Conservation (phyloP, 2,888 invertebrate species). For the Osedax frankpressi region DNA sequence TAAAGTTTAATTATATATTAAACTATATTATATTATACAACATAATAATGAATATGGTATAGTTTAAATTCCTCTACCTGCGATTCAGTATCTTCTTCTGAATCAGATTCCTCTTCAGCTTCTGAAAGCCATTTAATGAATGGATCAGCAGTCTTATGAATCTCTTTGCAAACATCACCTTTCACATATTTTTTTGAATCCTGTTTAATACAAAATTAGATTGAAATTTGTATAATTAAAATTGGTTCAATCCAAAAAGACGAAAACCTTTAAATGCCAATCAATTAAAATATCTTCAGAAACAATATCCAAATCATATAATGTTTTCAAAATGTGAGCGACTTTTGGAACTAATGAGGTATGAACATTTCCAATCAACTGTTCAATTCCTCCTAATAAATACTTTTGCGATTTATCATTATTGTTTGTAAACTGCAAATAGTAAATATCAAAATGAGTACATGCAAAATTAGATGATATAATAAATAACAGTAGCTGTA, state of each 20-base stretch:
- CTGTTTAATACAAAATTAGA: constrained; percentile 29
- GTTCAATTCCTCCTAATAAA: constrained; percentile 84
- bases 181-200: constrained; percentile 73
- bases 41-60: too few relatives aligned
- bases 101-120: constrained; percentile 79
- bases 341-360: constrained; percentile 69
- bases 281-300: constrained; percentile 85
- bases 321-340: constrained; percentile 70
- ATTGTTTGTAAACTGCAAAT: constrained; percentile 43
- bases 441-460: background rate
- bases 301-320: constrained; percentile 87
- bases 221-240: too few relatives aligned
- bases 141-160: constrained; percentile 77
- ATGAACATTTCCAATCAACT: constrained; percentile 67
- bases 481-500: constrained; percentile 16
- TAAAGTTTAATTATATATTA: too few relatives aligned
- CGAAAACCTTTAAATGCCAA: constrained; percentile 75
- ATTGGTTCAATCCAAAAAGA: background rate
- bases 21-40: too few relatives aligned
- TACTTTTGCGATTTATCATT: constrained; percentile 56
- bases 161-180: constrained; percentile 68
- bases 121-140: constrained; percentile 85
- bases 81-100: constrained; percentile 53
- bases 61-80: too few relatives aligned
- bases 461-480: background rate